These are phyloP conservation scores for Gadus macrocephalus DNA, from an alignment of 2,113 vertebrate genomes.

Conservation along the genomic window DNA sequence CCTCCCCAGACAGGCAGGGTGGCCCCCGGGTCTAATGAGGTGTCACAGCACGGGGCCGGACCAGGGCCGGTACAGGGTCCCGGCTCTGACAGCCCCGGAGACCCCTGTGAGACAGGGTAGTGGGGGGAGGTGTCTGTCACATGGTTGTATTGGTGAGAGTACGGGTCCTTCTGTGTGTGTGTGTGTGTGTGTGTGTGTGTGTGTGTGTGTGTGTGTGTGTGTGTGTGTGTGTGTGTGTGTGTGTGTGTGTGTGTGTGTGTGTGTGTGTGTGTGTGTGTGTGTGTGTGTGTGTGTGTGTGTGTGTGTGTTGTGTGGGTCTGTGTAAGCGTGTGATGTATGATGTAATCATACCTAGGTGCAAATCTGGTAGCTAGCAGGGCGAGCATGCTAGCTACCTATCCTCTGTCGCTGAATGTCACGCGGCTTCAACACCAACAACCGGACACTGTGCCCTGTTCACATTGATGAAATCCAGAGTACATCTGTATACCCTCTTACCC, in stretches of 20 bases:
- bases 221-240: too few relatives aligned
- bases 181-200: not conserved
- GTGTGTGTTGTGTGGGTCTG: slow-evolving; percentile 9
- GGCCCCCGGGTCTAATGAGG: slow-evolving; percentile 65
- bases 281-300: slow-evolving; percentile 4
- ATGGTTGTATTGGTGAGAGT: too few relatives aligned
- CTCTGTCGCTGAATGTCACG: too few relatives aligned
- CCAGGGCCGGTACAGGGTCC: slow-evolving; percentile 49
- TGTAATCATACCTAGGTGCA: too few relatives aligned
- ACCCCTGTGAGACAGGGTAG: not conserved
- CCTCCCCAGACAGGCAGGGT: slow-evolving; percentile 46
- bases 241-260: slow-evolving; percentile 3
- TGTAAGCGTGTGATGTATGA: slow-evolving; percentile 6
- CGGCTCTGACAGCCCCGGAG: slow-evolving; percentile 58
- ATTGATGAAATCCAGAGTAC: too few relatives aligned
- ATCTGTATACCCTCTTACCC: too few relatives aligned
- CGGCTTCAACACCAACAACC: too few relatives aligned
- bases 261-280: slow-evolving; percentile 18
- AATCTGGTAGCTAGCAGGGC: slow-evolving; percentile 20
- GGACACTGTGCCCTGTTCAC: too few relatives aligned
- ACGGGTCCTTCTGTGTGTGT: not conserved
- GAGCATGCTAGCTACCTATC: slow-evolving; percentile 8
- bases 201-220: not conserved
- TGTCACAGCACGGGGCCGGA: slow-evolving; percentile 67
- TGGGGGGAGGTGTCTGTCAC: too few relatives aligned